Evolutionary conservation across 2,888 invertebrate species (phyloP), one percentile per base, ranked within the genome.

Genomic region (Leistus spinibarbis): DNA sequence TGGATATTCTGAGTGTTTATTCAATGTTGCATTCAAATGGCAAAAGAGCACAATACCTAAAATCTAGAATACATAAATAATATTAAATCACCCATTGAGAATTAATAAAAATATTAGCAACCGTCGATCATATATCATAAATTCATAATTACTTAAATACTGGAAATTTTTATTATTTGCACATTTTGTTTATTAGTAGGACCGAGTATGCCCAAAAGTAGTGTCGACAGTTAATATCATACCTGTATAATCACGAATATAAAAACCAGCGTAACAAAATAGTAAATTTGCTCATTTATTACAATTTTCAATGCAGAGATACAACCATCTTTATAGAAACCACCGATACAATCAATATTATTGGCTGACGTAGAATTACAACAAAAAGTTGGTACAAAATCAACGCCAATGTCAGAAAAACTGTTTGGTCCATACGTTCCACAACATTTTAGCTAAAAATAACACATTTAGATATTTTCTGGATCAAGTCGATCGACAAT

Each of bases 381-480:
- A 54, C 74, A 74, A 17, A 23, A 57, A 68, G 68, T 67, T 22
- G 74, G 74, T 23, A 74, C 40, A 74, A 23, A 68, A 68, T 74
- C 74, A 54, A 62, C 62, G 3, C 54, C 66, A 23, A 56, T 53
- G 16, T 60, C 27, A 1, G 74, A 23, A 71, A 78, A 79, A 72
- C 78, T 79, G 17, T 77, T 40, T 3, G 77, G 74, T 3, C 78
- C 76, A 27, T 77, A 70, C 9, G 78, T 70, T 40, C 79, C 79
- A 71, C 79, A 79, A 64, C 79, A 79, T 54, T 77, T 63, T 54
- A 77, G 76, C 79, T 79, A 65, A 73, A 78, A 78, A 54, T 57
- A 54, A n/a, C n/a, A n/a, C n/a, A n/a, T n/a, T n/a, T n/a, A n/a
- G n/a, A n/a, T n/a, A n/a, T n/a, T n/a, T n/a, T n/a, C n/a, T n/a